Evolutionary conservation across 2,888 invertebrate species (phyloP), one percentile per base, ranked within the genome.

Genomic region (Lacanobia wlatinum): DNA sequence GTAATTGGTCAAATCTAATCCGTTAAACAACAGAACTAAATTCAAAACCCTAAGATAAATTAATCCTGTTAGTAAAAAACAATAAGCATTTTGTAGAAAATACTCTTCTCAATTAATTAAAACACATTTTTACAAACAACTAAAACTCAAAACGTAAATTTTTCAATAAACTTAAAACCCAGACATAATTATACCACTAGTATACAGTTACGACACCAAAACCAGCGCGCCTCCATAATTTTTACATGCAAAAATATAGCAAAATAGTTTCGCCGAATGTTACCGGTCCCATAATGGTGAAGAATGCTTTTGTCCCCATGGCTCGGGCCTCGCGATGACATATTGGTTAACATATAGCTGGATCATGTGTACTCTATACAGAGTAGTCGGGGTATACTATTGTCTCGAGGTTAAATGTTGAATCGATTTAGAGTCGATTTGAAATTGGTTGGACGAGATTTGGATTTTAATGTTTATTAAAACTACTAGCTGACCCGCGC

Each of bases 221-320:
- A 52, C n/a, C 40, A 56, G 16, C 46, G n/a, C 21, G 21, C 50
- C 21, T 43, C 34, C 18, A 65, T 65, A 68, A 71, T 73, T 80
- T 82, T 84, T 81, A 78, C 70, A 67, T 76, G 69, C 83, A 72
- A 85, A 85, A 84, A 83, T 83, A 84, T 89, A 86, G 84, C 82
- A 84, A 88, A 91, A 92, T 92, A 92, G 90, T 93, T 92, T 88
- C 84, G 78, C 82, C 88, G 87, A 91, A 92, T 91, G 93, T 93
- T 92, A 91, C 90, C 83, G 90, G 86, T 87, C 87, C 87, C 84
- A 91, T 91, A 90, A 92, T 91, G 88, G 81, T 76, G 50, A 91
- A 91, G 94, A 94, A 94, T 94, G 93, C 94, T 90, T 94, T 94
- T 94, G 93, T 80, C 87, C 84, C 81, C 74, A 72, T 73, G 68